These are phyloP conservation scores for Lepus timidus DNA, from an alignment of 2,113 vertebrate genomes.

Conservation along the genomic window DNA sequence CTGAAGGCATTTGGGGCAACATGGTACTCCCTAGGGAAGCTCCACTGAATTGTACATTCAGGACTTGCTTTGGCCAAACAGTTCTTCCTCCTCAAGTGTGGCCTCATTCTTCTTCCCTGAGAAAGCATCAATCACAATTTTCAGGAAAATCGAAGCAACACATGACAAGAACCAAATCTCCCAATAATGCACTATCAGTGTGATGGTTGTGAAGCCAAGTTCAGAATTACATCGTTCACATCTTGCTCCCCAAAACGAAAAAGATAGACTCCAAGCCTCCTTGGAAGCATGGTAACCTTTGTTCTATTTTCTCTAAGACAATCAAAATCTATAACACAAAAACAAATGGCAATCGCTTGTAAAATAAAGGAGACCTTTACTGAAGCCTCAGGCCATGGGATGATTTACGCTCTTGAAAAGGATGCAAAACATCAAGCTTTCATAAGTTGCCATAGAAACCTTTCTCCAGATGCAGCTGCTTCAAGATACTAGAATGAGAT, in stretches of 20 bases:
- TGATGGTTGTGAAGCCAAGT: neutral
- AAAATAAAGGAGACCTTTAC: conserved; percentile 77
- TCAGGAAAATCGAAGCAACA: conserved; percentile 26
- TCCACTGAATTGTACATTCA: neutral
- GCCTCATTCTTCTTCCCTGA: neutral
- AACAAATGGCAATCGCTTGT: conserved; percentile 76
- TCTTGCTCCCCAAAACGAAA: neutral
- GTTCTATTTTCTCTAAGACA: conserved; percentile 51
- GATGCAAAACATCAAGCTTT: conserved; percentile 80
- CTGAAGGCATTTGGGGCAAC: neutral
- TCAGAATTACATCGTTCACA: neutral
- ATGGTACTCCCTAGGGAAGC: neutral
- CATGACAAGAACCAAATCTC: neutral
- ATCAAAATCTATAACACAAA: conserved; percentile 64
- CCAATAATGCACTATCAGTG: neutral
- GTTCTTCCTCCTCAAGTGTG: conserved; percentile 1
- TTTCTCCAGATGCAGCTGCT: conserved; percentile 85
- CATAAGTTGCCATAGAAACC: conserved; percentile 91
- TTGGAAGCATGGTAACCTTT: conserved; percentile 53
- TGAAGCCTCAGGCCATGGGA: conserved; percentile 74
- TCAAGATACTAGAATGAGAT: conserved; percentile 82
- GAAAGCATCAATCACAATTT: neutral
- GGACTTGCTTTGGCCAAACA: neutral
- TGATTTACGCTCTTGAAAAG: conserved; percentile 76
- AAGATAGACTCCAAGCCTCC: neutral